Evolutionary conservation across 2,113 vertebrate species (phyloP).

Genomic region (Progne subis): DNA sequence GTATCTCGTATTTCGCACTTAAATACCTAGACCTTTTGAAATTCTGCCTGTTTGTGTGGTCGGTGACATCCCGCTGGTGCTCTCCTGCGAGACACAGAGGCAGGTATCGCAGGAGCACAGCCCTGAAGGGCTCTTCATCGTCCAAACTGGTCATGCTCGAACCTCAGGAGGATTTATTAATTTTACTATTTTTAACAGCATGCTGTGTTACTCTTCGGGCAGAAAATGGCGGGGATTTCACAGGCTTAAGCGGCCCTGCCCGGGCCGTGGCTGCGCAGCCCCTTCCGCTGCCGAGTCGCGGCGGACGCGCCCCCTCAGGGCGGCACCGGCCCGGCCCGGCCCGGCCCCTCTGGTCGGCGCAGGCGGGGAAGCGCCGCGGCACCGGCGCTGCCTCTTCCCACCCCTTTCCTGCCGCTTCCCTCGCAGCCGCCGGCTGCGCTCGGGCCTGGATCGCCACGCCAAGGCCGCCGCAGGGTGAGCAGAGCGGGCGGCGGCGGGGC

Average conservation of each 20-base stretch:
- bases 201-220: accelerated
- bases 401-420: background rate
- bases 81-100: accelerated
- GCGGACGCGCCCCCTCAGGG: background rate
- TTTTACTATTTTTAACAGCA: background rate
- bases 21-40: accelerated
- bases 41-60: background rate
- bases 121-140: background rate
- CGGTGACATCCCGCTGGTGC: accelerated
- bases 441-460: background rate
- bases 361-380: slow-evolving; percentile 25
- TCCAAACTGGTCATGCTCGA: background rate
- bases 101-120: too few species aligned
- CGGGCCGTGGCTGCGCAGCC: accelerated
- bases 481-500: background rate
- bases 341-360: slow-evolving; percentile 44
- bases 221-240: accelerated
- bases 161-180: background rate
- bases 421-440: background rate
- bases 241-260: accelerated
- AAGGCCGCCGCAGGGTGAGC: background rate
- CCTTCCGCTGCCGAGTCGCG: background rate
- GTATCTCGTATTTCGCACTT: accelerated
- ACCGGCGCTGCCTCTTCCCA: background rate
- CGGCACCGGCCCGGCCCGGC: background rate